A percentile compares a stretch with the other conserved stretches of the same genome.
Conservation (phyloP, 2,797 vertebrate species). For the Trematomus bernacchii region DNA sequence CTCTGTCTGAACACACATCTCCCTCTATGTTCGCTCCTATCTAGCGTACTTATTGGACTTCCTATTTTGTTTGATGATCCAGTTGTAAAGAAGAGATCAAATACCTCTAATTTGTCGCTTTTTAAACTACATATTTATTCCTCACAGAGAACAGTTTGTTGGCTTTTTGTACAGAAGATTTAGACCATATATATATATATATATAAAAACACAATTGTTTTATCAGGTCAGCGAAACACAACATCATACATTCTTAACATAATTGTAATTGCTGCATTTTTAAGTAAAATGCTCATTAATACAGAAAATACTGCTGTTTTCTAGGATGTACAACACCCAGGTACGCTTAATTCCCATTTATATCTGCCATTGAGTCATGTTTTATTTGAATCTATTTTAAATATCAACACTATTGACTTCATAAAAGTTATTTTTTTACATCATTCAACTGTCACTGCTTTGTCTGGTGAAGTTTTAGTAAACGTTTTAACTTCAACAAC, state of each 20-base stretch:
- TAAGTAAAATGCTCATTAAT: too few relatives aligned
- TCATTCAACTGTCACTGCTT: background rate
- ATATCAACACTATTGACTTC: background rate
- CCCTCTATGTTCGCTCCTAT: conserved; percentile 23
- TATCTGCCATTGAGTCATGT: background rate
- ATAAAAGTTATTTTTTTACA: background rate
- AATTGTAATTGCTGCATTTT: too few relatives aligned
- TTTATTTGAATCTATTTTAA: background rate
- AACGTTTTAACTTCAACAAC: background rate
- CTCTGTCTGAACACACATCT: conserved; percentile 45
- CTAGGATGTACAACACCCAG: too few relatives aligned
- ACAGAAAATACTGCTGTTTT: too few relatives aligned
- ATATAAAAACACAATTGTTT: background rate
- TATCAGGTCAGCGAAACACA: too few relatives aligned
- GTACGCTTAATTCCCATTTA: background rate
- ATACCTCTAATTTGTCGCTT: background rate
- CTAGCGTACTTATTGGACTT: conserved; percentile 41
- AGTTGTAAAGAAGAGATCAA: conserved; percentile 26
- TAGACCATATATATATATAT: background rate
- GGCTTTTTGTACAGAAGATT: conserved; percentile 12
- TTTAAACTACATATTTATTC: conserved; percentile 24
- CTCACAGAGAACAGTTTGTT: background rate
- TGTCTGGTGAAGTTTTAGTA: background rate
- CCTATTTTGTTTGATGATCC: conserved; percentile 26
- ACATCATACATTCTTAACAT: too few relatives aligned